phyloP scores from a whole-genome alignment of 2,113 vertebrate genomes.

The Lanius ludovicianus region DNA sequence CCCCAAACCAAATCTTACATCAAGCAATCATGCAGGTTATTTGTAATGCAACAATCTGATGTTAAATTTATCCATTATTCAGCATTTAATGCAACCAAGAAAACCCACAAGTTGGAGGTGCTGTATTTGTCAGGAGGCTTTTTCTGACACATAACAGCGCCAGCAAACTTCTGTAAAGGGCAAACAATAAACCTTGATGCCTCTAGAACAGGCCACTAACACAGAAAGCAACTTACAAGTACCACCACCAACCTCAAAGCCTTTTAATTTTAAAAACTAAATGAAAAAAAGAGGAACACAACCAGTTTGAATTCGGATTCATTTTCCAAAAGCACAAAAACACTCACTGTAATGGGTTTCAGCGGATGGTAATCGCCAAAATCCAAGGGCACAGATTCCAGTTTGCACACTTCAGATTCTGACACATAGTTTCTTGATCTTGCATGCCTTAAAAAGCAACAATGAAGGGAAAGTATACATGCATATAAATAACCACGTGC shows the following conservation, averaged over 20 bases:
- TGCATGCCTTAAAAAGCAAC: slow-evolving; percentile 80
- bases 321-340: not conserved
- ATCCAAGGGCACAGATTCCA: slow-evolving; percentile 79
- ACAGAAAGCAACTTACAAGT: not conserved
- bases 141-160: not conserved
- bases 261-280: not conserved
- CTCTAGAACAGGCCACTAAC: not conserved
- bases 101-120: not conserved
- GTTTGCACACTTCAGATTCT: slow-evolving; percentile 78
- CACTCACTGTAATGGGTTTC: slow-evolving; percentile 90
- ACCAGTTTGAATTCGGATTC: not conserved
- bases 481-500: not conserved
- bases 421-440: slow-evolving; percentile 82
- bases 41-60: slow-evolving; percentile 1
- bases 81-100: slow-evolving; percentile 5
- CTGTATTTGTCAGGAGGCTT: not conserved
- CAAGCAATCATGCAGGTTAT: not conserved
- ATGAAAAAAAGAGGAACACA: not conserved
- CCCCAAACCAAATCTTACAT: not conserved
- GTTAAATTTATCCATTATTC: slow-evolving; percentile 22
- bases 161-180: not conserved
- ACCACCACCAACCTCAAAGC: not conserved
- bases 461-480: not conserved
- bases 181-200: not conserved
- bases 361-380: slow-evolving; percentile 93